These are phyloP conservation scores for Drosophila nasuta DNA, from an alignment of 1,140 invertebrate genomes.

Conservation along the genomic window DNA sequence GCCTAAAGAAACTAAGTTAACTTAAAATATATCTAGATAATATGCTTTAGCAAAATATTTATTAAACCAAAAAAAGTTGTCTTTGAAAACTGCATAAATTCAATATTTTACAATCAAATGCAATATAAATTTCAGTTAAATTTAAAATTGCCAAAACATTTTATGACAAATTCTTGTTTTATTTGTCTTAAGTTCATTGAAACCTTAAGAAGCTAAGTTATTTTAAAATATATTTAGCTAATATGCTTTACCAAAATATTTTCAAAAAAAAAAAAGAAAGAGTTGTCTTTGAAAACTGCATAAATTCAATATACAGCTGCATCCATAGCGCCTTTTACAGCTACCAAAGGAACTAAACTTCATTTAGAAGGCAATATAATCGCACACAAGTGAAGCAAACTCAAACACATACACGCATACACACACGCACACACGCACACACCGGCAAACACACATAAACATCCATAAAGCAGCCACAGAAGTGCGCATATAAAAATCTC, in stretches of 20 bases:
- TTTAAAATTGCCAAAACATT: neutral
- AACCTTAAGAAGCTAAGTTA: no score
- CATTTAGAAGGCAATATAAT: constrained; percentile 64
- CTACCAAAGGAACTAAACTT: constrained; percentile 19
- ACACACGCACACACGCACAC: neutral
- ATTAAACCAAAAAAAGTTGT: no score
- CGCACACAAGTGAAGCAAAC: constrained; percentile 25
- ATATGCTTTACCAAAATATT: no score
- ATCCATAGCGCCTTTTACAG: neutral
- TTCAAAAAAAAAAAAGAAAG: no score
- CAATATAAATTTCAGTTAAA: no score
- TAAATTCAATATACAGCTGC: neutral
- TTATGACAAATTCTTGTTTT: no score
- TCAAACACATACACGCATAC: neutral
- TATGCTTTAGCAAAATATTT: no score
- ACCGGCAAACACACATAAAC: neutral
- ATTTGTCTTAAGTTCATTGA: no score
- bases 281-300: neutral
- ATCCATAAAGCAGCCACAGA: constrained; percentile 52
- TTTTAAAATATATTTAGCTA: no score
- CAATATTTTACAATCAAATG: neutral
- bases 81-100: neutral
- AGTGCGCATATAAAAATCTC: constrained; percentile 78
- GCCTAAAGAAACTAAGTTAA: no score
- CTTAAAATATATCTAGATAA: neutral